phyloP scores from a whole-genome alignment of 2,113 vertebrate genomes.

The Passerina amoena region DNA sequence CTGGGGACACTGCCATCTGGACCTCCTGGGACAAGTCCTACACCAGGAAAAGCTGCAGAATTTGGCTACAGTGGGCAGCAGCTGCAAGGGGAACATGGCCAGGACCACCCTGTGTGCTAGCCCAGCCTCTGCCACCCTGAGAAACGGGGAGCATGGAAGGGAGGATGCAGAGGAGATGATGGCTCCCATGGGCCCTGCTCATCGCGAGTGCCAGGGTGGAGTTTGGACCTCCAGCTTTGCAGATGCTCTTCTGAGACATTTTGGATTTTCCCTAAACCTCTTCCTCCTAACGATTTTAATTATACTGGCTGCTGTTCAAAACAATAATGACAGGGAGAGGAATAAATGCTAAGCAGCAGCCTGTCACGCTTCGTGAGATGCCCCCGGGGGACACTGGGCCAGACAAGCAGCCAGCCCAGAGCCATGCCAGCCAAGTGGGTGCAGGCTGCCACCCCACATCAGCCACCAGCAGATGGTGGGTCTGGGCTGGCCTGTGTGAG shows the following conservation, averaged over 20 bases:
- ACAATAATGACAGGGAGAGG: neutral
- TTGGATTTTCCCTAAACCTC: constrained; percentile 17
- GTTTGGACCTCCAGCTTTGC: constrained; percentile 23
- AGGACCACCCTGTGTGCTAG: constrained; percentile 13
- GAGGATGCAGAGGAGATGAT: neutral
- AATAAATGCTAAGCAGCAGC: neutral
- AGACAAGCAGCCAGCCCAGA: neutral
- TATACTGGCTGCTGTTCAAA: constrained; percentile 30
- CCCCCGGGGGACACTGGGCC: neutral
- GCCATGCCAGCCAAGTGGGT: neutral
- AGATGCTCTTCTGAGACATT: constrained; percentile 2
- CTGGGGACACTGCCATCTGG: neutral
- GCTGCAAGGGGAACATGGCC: accelerated
- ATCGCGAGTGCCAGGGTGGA: neutral
- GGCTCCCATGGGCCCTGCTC: neutral
- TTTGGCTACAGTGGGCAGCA: neutral
- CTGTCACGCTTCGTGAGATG: neutral
- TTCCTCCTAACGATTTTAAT: neutral
- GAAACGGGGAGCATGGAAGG: neutral
- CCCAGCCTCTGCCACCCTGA: neutral
- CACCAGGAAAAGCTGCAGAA: neutral
- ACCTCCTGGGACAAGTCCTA: neutral
- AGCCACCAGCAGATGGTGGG: neutral
- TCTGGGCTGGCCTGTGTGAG: neutral
- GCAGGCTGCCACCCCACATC: neutral